A percentile compares a stretch with the other conserved stretches of the same genome.
These are phyloP conservation scores for Rutpela maculata DNA, from an alignment of 2,888 invertebrate genomes.

Conservation along the genomic window DNA sequence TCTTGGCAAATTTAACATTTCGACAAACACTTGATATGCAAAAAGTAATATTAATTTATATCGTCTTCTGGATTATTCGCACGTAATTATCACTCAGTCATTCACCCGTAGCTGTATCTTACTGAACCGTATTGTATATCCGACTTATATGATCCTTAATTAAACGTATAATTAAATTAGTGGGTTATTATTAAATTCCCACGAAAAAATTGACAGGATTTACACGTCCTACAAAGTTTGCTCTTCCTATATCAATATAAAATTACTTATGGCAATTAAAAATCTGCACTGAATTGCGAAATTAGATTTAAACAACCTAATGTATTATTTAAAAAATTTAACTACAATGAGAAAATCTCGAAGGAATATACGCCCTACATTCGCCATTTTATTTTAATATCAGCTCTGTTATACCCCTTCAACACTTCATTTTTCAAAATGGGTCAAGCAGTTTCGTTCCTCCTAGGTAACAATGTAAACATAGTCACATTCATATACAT, in stretches of 20 bases:
- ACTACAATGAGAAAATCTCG: no score
- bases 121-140: conserved; percentile 42
- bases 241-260: background rate
- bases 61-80: background rate
- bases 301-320: no score
- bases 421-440: no score
- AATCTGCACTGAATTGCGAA: no score
- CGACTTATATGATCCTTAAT: conserved; percentile 33
- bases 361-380: no score
- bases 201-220: background rate
- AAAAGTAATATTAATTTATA: background rate
- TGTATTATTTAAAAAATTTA: no score
- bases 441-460: no score
- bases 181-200: background rate
- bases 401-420: no score
- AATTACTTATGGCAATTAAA: background rate
- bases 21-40: conserved; percentile 7
- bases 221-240: background rate
- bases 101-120: conserved; percentile 43
- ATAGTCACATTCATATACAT: no score
- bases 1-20: conserved; percentile 4
- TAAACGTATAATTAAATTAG: conserved; percentile 28
- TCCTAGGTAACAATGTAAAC: no score
- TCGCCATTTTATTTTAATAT: no score
- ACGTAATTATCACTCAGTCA: conserved; percentile 3